Evolutionary conservation across 1,140 invertebrate species (phyloP), one percentile per base, ranked within the genome.

Genomic region (Drosophila virilis): DNA sequence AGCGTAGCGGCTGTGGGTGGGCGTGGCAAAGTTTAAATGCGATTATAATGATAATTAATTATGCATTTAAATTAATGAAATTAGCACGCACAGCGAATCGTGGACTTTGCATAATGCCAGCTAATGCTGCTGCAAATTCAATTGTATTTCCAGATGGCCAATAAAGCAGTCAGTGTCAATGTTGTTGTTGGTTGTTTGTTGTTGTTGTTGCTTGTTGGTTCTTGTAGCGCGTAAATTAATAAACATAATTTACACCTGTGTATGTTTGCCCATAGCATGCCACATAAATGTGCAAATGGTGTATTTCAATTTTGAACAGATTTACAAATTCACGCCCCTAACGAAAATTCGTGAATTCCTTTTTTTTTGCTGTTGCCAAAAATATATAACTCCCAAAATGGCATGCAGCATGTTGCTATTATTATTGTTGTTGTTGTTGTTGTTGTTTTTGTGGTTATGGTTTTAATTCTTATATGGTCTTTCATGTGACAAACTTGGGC

Each of bases 221-320:
- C 4, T 45, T 46, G 57, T 33, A 65, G 60, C 45, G 43, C 71
- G 82, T 78, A 73, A 83, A 83, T 83, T 79, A 83, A 65, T 74
- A 89, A 51, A 79, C 71, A 86, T 80, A 71, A 86, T 86, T 83
- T 74, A 89, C 79, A 88, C 84, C 79, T 86, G 83, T 64, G 65
- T 42, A 45, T 17, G 58, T 35, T n/a, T 35, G 38, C 35, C 38
- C 68, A n/a, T 37, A 55, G 55, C 22, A 37, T 33, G 65, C 22
- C 15, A 42, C 45, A 50, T 42, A 50, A 42, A 55, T 51, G 48
- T 67, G 51, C 69, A 55, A 80, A 71, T 65, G 75, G 68, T 88
- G 74, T 81, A 78, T 78, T 81, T 75, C 57, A 86, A 88, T 79
- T 86, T 82, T 51, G 46, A 78, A 67, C 38, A 43, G 50, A 71